Base-by-base conservation (phyloP, 2,888 invertebrate species). In the Heliconius sara region DNA sequence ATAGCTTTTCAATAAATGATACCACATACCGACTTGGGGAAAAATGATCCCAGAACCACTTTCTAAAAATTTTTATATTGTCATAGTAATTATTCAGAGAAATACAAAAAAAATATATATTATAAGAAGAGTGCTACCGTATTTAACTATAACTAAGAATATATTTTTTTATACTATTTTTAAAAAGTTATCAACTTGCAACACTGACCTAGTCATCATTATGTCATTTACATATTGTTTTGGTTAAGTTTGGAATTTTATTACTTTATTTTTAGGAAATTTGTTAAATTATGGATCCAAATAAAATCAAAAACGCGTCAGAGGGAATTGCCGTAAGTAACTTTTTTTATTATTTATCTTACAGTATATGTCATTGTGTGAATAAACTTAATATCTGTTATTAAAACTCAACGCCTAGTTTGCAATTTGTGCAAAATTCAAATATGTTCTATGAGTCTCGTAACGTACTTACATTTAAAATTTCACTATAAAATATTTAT, bases 241-340 rank as follows among this genome's bases (percentile, higher is more conserved):
- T 82, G 75, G 71, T 67, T 80, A 34, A 67, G 34, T 73, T 73
- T 73, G n/a, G n/a, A 12, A 3, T 57, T 72, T 57, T 52, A n/a
- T 27, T 13, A 72, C 19, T 22, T 60, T 13, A 34, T 57, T n/a
- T 60, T 10, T 73, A 73, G n/a, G 60, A 60, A 60, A 19, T n/a
- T 73, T 60, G 16, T 57, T 7, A 12, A 80, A 72, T 68, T 78
- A 94, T 95, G 94, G 94, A 94, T 86, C 87, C 86, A 66, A 90
- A 88, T 80, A 90, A 93, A 86, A 90, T 87, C 30, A 93, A 94
- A 87, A 91, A 92, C 87, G 95, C 95, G 9, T 94, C 94, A 34
- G 95, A 95, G 88, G 95, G 95, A 66, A 93, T 95, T 79, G 95
- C 93, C 43, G 95, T 95, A 85, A 91, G 95, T 87, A 81, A 13